Conservation (phyloP, 2,888 invertebrate genomes). For the Caenorhabditis wallacei region DNA sequence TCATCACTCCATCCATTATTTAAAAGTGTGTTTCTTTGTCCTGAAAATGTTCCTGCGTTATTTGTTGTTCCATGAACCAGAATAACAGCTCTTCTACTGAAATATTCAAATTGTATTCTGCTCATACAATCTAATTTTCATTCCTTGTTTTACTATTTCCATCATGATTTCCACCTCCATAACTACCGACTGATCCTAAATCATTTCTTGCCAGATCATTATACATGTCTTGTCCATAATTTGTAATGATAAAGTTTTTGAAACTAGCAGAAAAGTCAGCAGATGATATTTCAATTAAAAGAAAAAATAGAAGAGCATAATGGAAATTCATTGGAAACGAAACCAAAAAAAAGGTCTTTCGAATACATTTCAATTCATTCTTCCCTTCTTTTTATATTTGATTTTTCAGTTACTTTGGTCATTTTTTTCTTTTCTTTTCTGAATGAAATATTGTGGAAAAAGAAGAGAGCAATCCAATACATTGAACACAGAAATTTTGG, state of each 20-base stretch:
- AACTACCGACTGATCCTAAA: slow-evolving; percentile 59
- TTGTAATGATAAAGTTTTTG: slow-evolving; percentile 24
- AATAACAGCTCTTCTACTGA: slow-evolving; percentile 63
- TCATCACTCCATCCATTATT: slow-evolving; percentile 63
- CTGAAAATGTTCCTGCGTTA: slow-evolving; percentile 62
- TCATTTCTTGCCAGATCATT: slow-evolving; percentile 63
- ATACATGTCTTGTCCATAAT: slow-evolving; percentile 48
- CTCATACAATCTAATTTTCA: no score
- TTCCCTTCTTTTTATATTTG: background rate
- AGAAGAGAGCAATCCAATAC: background rate
- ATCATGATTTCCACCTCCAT: slow-evolving; percentile 67
- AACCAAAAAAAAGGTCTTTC: background rate
- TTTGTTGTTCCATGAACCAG: slow-evolving; percentile 67
- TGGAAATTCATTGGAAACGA: slow-evolving; percentile 3
- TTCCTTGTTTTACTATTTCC: slow-evolving; percentile 45
- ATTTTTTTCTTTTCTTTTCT: background rate
- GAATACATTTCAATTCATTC: background rate
- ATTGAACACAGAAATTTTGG: slow-evolving; percentile 1
- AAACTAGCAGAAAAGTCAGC: slow-evolving; percentile 51
- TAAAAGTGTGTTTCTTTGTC: slow-evolving; percentile 46
- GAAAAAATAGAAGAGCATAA: background rate
- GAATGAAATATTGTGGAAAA: background rate
- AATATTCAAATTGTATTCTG: slow-evolving; percentile 10
- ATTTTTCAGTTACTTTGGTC: background rate
- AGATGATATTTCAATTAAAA: background rate